Percentiles rank a stretch among this genome's conserved stretches.
phyloP scores from a whole-genome alignment of 2,888 invertebrate genomes.

The Mesopsocus fuscifrons region DNA sequence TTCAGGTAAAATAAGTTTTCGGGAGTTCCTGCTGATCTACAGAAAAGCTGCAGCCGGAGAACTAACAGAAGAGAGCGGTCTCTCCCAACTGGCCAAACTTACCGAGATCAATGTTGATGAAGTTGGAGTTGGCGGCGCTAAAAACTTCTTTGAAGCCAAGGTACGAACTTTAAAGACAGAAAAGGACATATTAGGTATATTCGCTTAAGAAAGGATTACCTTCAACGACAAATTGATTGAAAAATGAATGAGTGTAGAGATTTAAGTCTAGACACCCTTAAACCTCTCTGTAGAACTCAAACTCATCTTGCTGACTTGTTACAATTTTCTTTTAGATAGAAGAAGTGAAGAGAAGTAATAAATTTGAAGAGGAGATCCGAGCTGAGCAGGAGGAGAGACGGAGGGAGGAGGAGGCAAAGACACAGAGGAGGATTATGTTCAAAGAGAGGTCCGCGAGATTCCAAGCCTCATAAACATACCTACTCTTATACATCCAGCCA shows the following conservation, averaged over 20 bases:
- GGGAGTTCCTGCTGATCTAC: conserved; percentile 38
- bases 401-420: conserved; percentile 65
- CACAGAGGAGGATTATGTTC: conserved; percentile 61
- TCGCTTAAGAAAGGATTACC: too few species aligned
- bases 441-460: conserved; percentile 78
- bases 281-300: too few species aligned
- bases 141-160: conserved; percentile 90
- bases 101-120: conserved; percentile 86
- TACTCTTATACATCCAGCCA: too few species aligned
- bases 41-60: conserved; percentile 86
- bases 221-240: too few species aligned
- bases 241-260: too few species aligned
- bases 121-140: conserved; percentile 87
- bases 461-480: conserved; percentile 25
- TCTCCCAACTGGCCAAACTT: conserved; percentile 66
- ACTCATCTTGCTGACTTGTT: too few species aligned
- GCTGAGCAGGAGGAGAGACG: conserved; percentile 81
- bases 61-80: conserved; percentile 65
- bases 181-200: too few species aligned
- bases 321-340: conserved; percentile 58
- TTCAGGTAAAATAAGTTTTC: conserved; percentile 10
- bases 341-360: conserved; percentile 59
- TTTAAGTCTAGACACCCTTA: too few species aligned
- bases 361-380: conserved; percentile 83
- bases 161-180: too few species aligned